Evolutionary conservation across 2,888 invertebrate genomes (phyloP).

Genomic region (Atrina japonica): DNA sequence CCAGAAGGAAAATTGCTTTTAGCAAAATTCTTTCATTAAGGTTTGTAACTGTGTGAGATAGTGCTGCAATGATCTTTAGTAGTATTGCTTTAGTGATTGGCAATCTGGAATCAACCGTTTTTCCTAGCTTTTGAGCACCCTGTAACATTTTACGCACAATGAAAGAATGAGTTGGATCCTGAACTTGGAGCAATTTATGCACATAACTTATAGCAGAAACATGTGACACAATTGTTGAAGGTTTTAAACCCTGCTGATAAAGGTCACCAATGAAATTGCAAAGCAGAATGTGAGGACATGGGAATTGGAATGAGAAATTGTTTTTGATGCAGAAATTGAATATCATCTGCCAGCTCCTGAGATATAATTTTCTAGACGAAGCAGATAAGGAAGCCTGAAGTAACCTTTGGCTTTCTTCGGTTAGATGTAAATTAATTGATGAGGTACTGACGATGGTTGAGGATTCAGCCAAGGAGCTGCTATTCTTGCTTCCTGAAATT

Average conservation of each 20-base stretch:
- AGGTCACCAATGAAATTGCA: constrained; percentile 10
- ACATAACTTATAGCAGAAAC: constrained; percentile 15
- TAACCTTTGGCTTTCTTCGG: not conserved
- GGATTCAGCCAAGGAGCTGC: constrained; percentile 1
- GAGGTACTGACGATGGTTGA: not conserved
- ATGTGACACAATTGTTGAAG: constrained; percentile 14
- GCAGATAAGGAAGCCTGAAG: constrained; percentile 2
- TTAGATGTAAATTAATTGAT: not conserved
- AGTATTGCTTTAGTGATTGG: not conserved
- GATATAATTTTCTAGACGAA: not conserved
- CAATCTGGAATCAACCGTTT: not conserved
- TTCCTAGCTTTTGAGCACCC: not conserved
- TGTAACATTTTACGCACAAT: constrained; percentile 6
- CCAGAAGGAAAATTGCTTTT: constrained; percentile 1
- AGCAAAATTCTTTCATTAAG: too few species aligned
- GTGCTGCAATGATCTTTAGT: not conserved
- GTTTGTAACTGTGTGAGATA: not conserved
- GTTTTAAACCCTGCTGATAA: not conserved
- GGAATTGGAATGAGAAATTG: not conserved
- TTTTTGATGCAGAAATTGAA: not conserved
- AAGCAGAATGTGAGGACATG: not conserved
- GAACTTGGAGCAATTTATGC: not conserved
- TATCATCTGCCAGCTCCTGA: not conserved
- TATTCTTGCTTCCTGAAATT: not conserved
- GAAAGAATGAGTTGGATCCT: not conserved